Base-by-base conservation (phyloP, 2,797 vertebrate species). In the Lacerta viridis region DNA sequence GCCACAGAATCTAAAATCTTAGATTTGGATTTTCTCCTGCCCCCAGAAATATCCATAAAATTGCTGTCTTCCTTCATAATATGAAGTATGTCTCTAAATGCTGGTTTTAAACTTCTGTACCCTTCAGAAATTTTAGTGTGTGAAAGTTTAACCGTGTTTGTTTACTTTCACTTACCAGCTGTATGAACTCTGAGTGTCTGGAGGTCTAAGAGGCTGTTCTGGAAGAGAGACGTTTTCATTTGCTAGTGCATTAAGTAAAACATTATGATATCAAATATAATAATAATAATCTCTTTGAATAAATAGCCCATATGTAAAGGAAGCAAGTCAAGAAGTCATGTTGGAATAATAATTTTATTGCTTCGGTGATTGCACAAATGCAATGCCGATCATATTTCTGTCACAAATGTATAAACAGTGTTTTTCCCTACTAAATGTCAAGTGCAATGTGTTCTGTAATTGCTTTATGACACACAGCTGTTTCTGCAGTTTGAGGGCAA, bases 381-480 rank as follows among this genome's bases (percentile, higher is more conserved):
- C 59, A 18, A 39, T 85, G 77, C 61, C 86, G 77, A 84, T 90
- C 74, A 18, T 92, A 92, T 84, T 95, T 94, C 84, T 81, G 43
- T 91, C 88, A 59, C 85, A 87, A 75, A 33, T 74, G 71, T 33
- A 89, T 86, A 77, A 87, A 94, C 81, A 87, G 90, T 88, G 71
- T 89, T 7, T 6, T 36, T 7, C 81, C 6, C 17, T 23, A 10
- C 88, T n/a, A 84, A 90, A 93, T 95, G 94, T 95, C 91, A 94
- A 80, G 91, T 94, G 91, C 72, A 92, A 55, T 92, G 93, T 91
- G 93, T 95, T 93, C 93, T 95, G 92, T 96, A 95, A 93, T 93
- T 95, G 61, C 92, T 94, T 96, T 94, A 93, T 91, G 93, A 93
- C 96, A 94, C 89, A 95, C 96, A 97, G 96, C 96, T 97, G 96